These are phyloP conservation scores for Anhinga rufa DNA, from an alignment of 2,113 vertebrate genomes.

Conservation along the genomic window DNA sequence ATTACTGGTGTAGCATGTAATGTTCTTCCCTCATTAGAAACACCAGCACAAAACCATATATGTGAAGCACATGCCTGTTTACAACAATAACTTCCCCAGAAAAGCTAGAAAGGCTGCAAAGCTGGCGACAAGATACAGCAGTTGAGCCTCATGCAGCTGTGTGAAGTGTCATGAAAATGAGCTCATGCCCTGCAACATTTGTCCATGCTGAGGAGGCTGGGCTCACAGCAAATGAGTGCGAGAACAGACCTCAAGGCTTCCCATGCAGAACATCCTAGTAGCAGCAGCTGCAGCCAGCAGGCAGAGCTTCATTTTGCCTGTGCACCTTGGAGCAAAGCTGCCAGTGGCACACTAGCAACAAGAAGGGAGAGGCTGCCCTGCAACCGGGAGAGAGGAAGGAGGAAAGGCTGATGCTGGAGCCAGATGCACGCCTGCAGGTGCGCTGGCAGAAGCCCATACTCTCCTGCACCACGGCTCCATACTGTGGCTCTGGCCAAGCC, in stretches of 20 bases:
- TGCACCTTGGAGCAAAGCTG: accelerated
- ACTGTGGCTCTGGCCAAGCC: accelerated
- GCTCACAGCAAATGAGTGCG: accelerated
- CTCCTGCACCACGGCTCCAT: accelerated
- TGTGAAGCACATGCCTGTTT: slow-evolving; percentile 8
- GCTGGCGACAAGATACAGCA: neutral
- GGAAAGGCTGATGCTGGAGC: neutral
- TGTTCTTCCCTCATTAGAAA: neutral
- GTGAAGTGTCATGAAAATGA: neutral
- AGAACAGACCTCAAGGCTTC: neutral
- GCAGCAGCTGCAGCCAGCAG: accelerated
- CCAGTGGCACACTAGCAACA: accelerated
- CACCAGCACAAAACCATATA: neutral
- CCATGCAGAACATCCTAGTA: accelerated
- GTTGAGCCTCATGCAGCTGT: neutral
- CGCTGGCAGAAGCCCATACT: accelerated
- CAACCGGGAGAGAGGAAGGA: neutral
- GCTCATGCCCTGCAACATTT: accelerated
- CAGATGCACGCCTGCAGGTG: accelerated
- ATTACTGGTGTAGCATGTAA: neutral
- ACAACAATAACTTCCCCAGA: slow-evolving; percentile 6
- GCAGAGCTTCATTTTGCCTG: neutral
- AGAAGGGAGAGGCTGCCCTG: neutral
- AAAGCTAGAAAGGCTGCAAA: neutral
- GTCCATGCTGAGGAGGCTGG: accelerated